phyloP scores from a whole-genome alignment of 2,888 invertebrate genomes.

The Chrysolina americana region DNA sequence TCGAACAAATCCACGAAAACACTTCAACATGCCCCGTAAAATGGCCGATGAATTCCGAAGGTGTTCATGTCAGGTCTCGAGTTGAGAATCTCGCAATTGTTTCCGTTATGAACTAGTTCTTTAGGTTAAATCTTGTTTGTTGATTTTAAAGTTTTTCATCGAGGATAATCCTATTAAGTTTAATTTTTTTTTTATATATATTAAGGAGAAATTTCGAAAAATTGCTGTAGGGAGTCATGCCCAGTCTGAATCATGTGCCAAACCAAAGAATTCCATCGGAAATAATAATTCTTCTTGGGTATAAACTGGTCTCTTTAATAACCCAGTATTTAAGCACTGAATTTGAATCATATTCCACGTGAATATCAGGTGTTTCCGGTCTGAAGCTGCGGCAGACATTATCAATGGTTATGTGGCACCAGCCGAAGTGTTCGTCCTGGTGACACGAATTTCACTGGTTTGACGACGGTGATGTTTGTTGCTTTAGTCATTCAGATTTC shows the following conservation, averaged over 20 bases:
- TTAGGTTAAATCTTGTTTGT: neutral
- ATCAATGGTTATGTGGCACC: too few species aligned
- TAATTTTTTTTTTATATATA: neutral
- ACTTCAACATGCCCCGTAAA: neutral
- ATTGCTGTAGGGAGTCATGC: neutral
- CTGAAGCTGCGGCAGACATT: too few species aligned
- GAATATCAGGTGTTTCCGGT: too few species aligned
- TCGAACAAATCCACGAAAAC: conserved; percentile 8
- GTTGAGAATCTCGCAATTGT: neutral
- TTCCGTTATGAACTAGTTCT: neutral
- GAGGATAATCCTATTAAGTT: neutral
- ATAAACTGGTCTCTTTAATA: neutral
- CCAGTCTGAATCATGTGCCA: neutral
- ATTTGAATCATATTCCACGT: too few species aligned
- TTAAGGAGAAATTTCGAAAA: neutral
- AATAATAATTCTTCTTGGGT: neutral
- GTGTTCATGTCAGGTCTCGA: neutral
- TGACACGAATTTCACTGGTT: too few species aligned
- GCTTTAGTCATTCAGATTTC: too few species aligned
- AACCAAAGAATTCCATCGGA: too few species aligned
- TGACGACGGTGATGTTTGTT: too few species aligned
- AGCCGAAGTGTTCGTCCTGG: too few species aligned
- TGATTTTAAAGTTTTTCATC: neutral
- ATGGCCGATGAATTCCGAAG: neutral
- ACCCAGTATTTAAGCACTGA: neutral